Base-by-base conservation (phyloP, 2,797 vertebrate species). In the Champsocephalus esox region DNA sequence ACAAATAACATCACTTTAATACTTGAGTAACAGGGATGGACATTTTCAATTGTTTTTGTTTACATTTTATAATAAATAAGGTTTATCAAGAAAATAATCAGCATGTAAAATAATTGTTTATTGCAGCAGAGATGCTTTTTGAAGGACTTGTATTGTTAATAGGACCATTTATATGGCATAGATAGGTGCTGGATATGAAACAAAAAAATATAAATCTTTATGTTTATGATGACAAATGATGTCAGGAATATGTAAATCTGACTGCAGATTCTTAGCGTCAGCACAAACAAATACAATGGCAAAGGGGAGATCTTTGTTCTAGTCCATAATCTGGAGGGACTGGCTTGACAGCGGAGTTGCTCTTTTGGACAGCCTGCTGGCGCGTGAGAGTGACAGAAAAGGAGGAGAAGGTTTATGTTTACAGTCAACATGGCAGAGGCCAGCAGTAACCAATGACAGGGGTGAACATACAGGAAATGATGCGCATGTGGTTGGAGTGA, bases 391-490 rank as follows among this genome's bases (percentile, higher is more conserved):
- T 77, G 77, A 85, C 77, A 66, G 80, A 63, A 77, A 9, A 78
- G 72, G 73, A 75, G 75, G 67, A 79, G 72, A 51, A 65, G 63
- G 70, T 83, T 83, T 72, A 64, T 75, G 73, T 78, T 80, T 46
- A 62, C 80, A 81, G 83, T 89, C 66, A 72, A 78, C 81, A 85
- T 61, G 61, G 64, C 73, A 57, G 68, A 66, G 74, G 45, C 65
- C 70, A 49, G 58, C 58, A 72, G 46, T 70, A 55, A 57, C 79
- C 74, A 73, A 71, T 76, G 63, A 80, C 80, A 59, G 70, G 61
- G 71, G 49, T 65, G 74, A 82, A 82, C 85, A 75, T 75, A 87
- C 88, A 93, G 91, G 88, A 94, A 93, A 93, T 86, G 88, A 89
- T 90, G 90, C 77, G 19, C 66, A 46, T 85, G 85, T 82, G 89